Evolutionary conservation across 2,113 vertebrate species (phyloP).

Genomic region (Daphoenositta chrysoptera): DNA sequence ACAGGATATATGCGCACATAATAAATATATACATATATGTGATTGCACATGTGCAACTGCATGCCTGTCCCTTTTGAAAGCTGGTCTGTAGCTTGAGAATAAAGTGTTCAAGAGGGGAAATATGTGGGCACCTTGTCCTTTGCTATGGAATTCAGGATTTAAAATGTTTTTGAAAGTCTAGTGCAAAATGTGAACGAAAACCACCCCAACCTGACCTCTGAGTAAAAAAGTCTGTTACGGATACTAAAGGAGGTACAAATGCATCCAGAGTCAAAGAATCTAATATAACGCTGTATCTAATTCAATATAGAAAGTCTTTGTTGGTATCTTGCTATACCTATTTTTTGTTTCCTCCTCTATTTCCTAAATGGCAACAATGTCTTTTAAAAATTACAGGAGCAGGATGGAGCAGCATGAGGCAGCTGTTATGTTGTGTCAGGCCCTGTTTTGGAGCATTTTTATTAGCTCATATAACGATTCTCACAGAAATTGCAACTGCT

Average conservation of each 20-base stretch:
- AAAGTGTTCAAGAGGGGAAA: neutral
- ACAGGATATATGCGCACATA: neutral
- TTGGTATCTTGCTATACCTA: neutral
- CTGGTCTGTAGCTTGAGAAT: neutral
- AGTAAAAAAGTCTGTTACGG: neutral
- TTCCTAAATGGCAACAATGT: neutral
- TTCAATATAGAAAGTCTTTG: neutral
- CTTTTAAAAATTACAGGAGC: neutral
- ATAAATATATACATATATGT: neutral
- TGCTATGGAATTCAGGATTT: neutral
- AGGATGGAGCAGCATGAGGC: neutral
- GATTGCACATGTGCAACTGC: neutral
- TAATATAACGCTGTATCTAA: neutral
- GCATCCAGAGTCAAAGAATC: neutral
- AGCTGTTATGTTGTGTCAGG: neutral
- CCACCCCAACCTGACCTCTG: neutral
- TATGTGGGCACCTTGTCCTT: neutral
- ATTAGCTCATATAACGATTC: neutral
- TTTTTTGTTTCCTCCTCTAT: neutral
- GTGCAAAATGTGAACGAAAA: neutral
- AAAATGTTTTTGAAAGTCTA: neutral
- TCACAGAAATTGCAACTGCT: neutral
- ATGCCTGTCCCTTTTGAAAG: neutral
- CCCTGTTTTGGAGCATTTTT: neutral
- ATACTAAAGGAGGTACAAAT: neutral